A percentile compares a stretch with the other conserved stretches of the same genome.
These are phyloP conservation scores for Orthosia incerta DNA, from an alignment of 2,888 invertebrate species.

Conservation along the genomic window DNA sequence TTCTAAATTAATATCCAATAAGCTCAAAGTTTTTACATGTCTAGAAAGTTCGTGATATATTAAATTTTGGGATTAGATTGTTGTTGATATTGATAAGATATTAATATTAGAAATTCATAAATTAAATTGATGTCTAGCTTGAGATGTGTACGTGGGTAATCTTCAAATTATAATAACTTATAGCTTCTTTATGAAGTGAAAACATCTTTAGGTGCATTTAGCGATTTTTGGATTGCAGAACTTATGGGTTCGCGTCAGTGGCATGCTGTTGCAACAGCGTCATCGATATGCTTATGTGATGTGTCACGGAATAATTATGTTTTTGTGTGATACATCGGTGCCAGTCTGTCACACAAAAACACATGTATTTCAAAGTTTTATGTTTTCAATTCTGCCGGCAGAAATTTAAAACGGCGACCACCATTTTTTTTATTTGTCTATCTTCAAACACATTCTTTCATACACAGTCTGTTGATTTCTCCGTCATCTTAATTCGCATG, in stretches of 20 bases:
- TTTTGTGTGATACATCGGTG: no score
- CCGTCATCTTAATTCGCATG: constrained; percentile 22
- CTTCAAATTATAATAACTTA: background rate
- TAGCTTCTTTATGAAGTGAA: no score
- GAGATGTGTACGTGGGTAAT: background rate
- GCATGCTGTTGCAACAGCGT: no score
- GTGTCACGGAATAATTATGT: no score
- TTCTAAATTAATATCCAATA: constrained; percentile 63
- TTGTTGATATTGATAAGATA: constrained; percentile 29
- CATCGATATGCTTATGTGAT: no score
- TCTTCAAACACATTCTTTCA: background rate
- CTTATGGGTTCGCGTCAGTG: no score
- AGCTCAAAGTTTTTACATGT: constrained; percentile 67
- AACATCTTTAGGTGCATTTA: no score
- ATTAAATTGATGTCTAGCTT: constrained; percentile 11
- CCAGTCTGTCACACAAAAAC: no score
- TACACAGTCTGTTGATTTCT: background rate
- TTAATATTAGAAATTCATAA: constrained; percentile 28
- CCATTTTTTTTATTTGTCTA: background rate
- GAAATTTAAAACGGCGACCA: no score
- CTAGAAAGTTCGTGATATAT: constrained; percentile 67
- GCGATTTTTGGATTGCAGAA: no score
- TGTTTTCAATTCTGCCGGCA: no score
- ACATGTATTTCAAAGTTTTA: no score
- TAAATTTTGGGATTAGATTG: constrained; percentile 45